Conservation (phyloP, 2,888 invertebrate species). For the Leptinotarsa tumamoca region DNA sequence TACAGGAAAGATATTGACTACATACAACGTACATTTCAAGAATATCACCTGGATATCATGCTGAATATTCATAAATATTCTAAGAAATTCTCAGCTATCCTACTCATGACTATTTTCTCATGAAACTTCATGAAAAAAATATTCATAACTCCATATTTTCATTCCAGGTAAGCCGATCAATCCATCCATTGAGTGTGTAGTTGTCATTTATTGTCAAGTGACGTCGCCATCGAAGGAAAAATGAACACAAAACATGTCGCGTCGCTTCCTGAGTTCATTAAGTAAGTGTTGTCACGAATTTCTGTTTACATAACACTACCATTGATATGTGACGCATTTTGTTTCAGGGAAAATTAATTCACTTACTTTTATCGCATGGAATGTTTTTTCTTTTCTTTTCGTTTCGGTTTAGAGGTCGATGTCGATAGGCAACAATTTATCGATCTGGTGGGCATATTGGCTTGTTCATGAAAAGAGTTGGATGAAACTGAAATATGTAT, state of each 20-base stretch:
- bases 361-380: slow-evolving; percentile 22
- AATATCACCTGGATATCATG: too few species aligned
- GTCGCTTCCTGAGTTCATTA: background rate
- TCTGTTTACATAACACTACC: slow-evolving; percentile 21
- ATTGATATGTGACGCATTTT: slow-evolving; percentile 26
- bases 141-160: background rate
- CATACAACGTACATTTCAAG: too few species aligned
- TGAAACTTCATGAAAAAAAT: too few species aligned
- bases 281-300: slow-evolving; percentile 19
- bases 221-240: background rate
- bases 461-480: background rate
- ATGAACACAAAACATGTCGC: background rate
- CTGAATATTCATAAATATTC: too few species aligned
- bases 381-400: background rate
- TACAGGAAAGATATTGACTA: too few species aligned
- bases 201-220: background rate
- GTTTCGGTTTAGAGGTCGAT: background rate
- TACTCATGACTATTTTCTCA: too few species aligned
- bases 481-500: background rate
- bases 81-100: too few species aligned
- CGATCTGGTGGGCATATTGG: background rate
- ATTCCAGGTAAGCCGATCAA: slow-evolving; percentile 6
- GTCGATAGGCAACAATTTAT: background rate
- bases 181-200: slow-evolving; percentile 3
- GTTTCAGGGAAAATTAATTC: slow-evolving; percentile 30